Conservation (phyloP, 1,140 invertebrate genomes). For the Whitmania pigra region DNA sequence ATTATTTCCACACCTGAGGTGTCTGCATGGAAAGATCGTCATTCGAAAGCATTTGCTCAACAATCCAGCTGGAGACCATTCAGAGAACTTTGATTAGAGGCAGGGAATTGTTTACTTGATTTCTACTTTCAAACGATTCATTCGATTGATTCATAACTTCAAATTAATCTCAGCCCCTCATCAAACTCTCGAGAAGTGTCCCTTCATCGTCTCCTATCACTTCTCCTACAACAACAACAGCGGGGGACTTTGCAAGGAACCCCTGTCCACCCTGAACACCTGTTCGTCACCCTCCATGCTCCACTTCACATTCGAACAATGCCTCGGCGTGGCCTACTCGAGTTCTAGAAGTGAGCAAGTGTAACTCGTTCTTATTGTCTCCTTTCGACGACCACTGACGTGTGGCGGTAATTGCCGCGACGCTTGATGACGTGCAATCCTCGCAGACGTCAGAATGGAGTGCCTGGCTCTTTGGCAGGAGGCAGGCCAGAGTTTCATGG, state of each 20-base stretch:
- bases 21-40: conserved; percentile 11
- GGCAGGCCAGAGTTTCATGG: background rate
- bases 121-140: background rate
- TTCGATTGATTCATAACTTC: no score
- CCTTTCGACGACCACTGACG: no score
- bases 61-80: conserved; percentile 13
- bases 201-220: conserved; percentile 14
- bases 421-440: background rate
- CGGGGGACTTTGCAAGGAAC: conserved; percentile 15
- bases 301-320: conserved; percentile 12
- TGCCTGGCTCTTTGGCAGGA: background rate
- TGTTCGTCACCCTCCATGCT: conserved; percentile 7
- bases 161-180: no score
- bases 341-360: conserved; percentile 1
- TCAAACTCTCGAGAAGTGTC: conserved; percentile 5
- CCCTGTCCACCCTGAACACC: background rate
- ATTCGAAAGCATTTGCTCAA: conserved; percentile 13
- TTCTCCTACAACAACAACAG: conserved; percentile 19
- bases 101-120: background rate
- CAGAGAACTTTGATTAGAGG: conserved; percentile 14
- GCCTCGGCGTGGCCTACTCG: conserved; percentile 16
- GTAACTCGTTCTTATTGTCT: no score
- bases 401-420: no score
- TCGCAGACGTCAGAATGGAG: background rate
- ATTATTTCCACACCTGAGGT: background rate